These are phyloP conservation scores for Heteronetta atricapilla DNA, from an alignment of 2,113 vertebrate genomes.

Conservation along the genomic window DNA sequence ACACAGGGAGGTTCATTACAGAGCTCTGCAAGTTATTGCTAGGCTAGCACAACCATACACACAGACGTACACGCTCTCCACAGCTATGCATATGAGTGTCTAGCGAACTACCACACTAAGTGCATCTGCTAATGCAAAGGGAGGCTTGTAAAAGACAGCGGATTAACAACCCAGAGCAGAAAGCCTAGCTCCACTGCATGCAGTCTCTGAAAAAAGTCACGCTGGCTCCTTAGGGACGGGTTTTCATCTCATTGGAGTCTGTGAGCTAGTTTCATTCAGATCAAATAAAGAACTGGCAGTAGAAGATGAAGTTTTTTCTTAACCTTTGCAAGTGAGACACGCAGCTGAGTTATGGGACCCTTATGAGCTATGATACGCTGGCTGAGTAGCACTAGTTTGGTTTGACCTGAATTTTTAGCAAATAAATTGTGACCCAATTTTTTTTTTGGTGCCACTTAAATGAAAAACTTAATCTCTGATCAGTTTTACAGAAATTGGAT, in stretches of 20 bases:
- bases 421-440: neutral
- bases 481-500: slow-evolving; percentile 44
- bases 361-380: neutral
- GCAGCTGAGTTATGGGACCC: neutral
- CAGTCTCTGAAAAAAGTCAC: neutral
- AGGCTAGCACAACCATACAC: neutral
- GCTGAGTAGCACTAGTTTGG: neutral
- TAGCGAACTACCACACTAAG: neutral
- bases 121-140: neutral
- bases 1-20: neutral
- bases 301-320: neutral
- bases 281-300: neutral
- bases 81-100: neutral
- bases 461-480: slow-evolving; percentile 40
- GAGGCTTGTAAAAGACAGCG: neutral
- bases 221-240: neutral
- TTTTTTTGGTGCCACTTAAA: neutral
- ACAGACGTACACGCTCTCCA: neutral
- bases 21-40: neutral
- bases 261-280: neutral
- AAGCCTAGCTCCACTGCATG: neutral
- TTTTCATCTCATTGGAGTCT: neutral
- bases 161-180: neutral
- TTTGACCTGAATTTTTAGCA: slow-evolving; percentile 31
- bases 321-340: neutral